A percentile compares a stretch with the other conserved stretches of the same genome.
phyloP scores from a whole-genome alignment of 2,113 vertebrate species.

The Lasiurus cinereus region DNA sequence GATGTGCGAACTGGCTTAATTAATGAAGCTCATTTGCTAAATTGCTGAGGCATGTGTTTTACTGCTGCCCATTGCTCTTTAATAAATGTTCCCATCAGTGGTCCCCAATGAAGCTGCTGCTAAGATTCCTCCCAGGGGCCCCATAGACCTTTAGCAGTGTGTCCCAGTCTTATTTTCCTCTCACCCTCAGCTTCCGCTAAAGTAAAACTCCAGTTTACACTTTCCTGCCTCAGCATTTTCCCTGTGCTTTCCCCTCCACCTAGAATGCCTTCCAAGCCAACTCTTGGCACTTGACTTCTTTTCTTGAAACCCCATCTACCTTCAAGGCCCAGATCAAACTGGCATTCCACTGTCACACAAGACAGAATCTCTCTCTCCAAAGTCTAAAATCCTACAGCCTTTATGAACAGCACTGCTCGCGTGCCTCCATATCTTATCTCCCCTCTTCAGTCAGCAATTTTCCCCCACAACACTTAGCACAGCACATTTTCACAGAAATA shows the following conservation, averaged over 20 bases:
- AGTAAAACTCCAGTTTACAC: not conserved
- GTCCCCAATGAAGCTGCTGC: not conserved
- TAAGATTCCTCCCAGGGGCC: not conserved
- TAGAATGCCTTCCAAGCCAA: not conserved
- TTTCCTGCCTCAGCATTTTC: not conserved
- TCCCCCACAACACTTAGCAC: not conserved
- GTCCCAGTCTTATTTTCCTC: not conserved
- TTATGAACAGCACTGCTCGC: not conserved
- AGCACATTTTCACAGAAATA: constrained; percentile 55
- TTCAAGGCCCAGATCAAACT: not conserved
- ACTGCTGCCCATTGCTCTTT: not conserved
- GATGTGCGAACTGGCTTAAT: not conserved
- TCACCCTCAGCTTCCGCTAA: not conserved
- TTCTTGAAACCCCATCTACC: not conserved
- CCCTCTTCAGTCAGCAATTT: constrained; percentile 30
- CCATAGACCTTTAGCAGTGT: not conserved
- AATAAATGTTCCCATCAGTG: not conserved
- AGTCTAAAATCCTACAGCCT: not conserved
- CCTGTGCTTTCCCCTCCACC: not conserved
- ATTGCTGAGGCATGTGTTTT: not conserved
- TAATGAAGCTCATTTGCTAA: not conserved
- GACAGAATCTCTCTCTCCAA: not conserved
- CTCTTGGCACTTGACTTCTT: not conserved
- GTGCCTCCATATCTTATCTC: constrained; percentile 22
- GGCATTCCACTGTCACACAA: not conserved